Evolutionary conservation across 2,888 invertebrate species (phyloP).

Genomic region (Apoderus coryli): DNA sequence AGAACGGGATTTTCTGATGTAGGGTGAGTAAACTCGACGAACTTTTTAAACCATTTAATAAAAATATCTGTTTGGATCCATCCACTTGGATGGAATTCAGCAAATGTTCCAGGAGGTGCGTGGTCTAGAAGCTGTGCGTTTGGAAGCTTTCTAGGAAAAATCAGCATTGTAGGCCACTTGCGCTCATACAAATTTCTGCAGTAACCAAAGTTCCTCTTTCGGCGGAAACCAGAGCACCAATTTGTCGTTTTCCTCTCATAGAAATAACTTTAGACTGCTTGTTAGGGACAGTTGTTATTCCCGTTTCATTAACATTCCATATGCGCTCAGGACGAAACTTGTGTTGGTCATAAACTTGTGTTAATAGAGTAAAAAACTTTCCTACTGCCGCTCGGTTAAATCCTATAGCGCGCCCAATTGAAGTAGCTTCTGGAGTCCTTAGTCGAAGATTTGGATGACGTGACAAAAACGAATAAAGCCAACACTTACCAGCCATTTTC

Average conservation of each 20-base stretch:
- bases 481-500: conserved; percentile 38
- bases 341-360: conserved; percentile 6
- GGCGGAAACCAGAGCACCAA: conserved; percentile 13
- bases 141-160: conserved; percentile 9
- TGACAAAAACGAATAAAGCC: conserved; percentile 38
- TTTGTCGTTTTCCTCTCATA: conserved; percentile 13
- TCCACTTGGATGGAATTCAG: conserved; percentile 6
- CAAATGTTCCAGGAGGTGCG: conserved; percentile 15
- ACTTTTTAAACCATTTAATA: conserved; percentile 11
- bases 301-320: conserved; percentile 24
- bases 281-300: conserved; percentile 22
- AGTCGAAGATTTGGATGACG: conserved; percentile 31
- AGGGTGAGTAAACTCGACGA: conserved; percentile 9
- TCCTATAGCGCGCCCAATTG: neutral
- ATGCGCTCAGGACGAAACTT: conserved; percentile 11
- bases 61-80: conserved; percentile 12
- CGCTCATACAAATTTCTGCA: conserved; percentile 11
- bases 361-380: conserved; percentile 8
- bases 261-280: conserved; percentile 16
- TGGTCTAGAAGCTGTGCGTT: conserved; percentile 17
- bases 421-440: conserved; percentile 25
- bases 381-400: conserved; percentile 9
- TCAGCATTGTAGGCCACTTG: conserved; percentile 9
- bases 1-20: conserved; percentile 10
- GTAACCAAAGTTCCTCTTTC: conserved; percentile 19